Conservation (phyloP, 2,797 vertebrate genomes). For the Pyrrhura leucotis region DNA sequence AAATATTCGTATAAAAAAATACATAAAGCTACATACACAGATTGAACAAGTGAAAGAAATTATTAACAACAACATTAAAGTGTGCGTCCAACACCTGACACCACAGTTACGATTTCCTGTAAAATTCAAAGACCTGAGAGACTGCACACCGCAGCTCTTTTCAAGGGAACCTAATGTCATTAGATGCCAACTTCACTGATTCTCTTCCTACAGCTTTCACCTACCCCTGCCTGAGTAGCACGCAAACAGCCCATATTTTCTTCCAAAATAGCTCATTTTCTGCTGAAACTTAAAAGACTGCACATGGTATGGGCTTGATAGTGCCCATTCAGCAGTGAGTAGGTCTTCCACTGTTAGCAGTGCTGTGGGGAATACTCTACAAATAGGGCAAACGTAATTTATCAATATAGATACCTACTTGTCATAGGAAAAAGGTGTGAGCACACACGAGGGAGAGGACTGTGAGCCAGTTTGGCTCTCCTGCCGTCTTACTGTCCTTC, state of each 20-base stretch:
- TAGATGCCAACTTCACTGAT: not conserved
- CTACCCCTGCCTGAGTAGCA: not conserved
- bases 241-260: not conserved
- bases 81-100: not conserved
- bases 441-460: not conserved
- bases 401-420: not conserved
- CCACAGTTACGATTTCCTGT: not conserved
- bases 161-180: not conserved
- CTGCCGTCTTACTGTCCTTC: not conserved
- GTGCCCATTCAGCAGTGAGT: not conserved
- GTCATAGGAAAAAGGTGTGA: not conserved
- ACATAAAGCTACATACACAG: not conserved
- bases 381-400: not conserved
- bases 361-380: not conserved
- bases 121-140: slow-evolving; percentile 6
- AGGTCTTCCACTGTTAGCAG: not conserved
- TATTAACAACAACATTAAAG: not conserved
- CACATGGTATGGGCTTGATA: not conserved
- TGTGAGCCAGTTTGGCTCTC: not conserved
- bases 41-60: not conserved
- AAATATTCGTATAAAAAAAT: not conserved
- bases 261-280: not conserved
- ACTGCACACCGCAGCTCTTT: not conserved
- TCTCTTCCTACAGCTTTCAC: not conserved
- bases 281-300: not conserved